These are phyloP conservation scores for Amiota mariae DNA, from an alignment of 2,888 invertebrate genomes.

Conservation along the genomic window DNA sequence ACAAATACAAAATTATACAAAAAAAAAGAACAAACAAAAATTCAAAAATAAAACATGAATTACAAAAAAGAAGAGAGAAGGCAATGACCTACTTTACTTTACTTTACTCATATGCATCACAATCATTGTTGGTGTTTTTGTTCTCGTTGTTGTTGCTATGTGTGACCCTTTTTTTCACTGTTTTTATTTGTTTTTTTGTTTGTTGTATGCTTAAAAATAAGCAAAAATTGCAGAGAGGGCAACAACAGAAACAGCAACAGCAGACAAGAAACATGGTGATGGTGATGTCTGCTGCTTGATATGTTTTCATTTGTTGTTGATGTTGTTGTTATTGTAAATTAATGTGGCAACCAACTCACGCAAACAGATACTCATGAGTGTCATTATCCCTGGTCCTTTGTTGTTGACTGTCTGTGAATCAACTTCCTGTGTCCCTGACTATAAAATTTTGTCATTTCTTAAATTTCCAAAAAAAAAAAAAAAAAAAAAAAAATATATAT, in stretches of 20 bases:
- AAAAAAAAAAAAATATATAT: no score
- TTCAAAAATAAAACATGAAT: no score
- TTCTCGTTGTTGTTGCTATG: slow-evolving; percentile 21
- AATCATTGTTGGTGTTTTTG: background rate
- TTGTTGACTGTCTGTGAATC: background rate
- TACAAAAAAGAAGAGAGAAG: slow-evolving; percentile 38
- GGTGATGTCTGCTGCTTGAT: background rate
- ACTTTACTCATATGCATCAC: no score
- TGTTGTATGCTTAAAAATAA: slow-evolving; percentile 5
- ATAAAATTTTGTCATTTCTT: background rate
- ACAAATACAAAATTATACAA: no score
- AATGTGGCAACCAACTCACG: background rate
- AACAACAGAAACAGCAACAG: background rate
- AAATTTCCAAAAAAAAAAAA: background rate
- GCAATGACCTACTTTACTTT: slow-evolving; percentile 69
- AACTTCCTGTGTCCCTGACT: slow-evolving; percentile 1
- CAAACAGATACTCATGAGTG: background rate
- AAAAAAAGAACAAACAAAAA: no score
- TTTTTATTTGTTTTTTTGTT: background rate
- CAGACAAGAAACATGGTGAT: background rate
- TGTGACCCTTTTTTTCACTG: background rate
- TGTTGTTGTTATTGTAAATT: no score
- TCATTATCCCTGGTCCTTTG: no score
- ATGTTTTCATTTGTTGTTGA: no score
- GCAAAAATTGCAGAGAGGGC: background rate